Percentiles rank a stretch among this genome's conserved stretches.
These are phyloP conservation scores for Helarctos malayanus DNA, from an alignment of 2,797 vertebrate genomes.

Conservation along the genomic window DNA sequence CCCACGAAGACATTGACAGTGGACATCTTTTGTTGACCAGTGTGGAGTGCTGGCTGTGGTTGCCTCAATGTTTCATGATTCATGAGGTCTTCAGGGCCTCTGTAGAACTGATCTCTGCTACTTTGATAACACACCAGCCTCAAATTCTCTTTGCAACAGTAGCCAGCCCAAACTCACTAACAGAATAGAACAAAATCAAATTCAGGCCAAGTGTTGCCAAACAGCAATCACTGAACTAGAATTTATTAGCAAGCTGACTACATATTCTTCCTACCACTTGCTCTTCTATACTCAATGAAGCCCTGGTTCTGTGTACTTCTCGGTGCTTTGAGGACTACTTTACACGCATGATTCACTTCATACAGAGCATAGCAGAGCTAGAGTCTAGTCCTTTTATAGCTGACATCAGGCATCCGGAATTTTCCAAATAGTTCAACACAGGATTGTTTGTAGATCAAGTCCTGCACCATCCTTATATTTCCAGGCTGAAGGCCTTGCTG, in stretches of 20 bases:
- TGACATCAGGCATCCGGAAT: neutral
- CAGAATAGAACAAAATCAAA: slow-evolving; percentile 15
- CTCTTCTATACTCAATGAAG: neutral
- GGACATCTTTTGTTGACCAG: neutral
- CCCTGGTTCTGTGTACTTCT: neutral
- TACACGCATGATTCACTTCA: neutral
- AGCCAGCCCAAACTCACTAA: neutral
- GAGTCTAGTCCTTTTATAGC: neutral
- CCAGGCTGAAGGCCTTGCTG: neutral
- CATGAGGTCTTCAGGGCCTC: neutral
- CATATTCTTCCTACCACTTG: neutral
- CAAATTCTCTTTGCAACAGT: slow-evolving; percentile 1
- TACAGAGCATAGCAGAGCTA: neutral
- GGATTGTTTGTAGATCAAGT: neutral
- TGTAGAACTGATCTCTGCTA: neutral
- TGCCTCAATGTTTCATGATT: neutral
- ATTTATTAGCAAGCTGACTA: neutral
- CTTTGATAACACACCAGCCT: neutral
- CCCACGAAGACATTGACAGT: neutral
- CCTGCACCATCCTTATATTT: neutral
- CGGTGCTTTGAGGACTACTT: neutral
- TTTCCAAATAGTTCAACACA: neutral
- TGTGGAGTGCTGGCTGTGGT: neutral
- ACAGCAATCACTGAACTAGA: neutral
- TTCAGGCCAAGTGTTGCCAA: neutral